Percentiles rank a stretch among this genome's conserved stretches.
phyloP scores from a whole-genome alignment of 1,140 invertebrate genomes.

The Sarcophaga peregrina region DNA sequence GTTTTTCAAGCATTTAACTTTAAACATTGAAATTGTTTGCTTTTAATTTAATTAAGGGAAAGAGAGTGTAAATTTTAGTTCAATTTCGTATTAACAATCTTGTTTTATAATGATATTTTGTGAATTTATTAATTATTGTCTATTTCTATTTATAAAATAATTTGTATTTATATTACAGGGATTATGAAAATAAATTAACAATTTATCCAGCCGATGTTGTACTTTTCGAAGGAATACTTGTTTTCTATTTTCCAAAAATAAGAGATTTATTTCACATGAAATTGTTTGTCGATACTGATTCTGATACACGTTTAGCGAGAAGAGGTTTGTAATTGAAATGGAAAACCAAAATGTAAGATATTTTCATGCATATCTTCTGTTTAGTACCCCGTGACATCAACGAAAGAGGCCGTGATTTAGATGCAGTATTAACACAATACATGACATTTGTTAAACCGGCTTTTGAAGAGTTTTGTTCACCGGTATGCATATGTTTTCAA shows the following conservation, averaged over 20 bases:
- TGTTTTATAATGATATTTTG: not conserved
- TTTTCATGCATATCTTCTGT: conserved; percentile 41
- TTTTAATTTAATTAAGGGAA: not conserved
- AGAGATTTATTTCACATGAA: conserved; percentile 98
- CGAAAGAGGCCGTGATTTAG: conserved; percentile 92
- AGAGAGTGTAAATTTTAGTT: too few species aligned
- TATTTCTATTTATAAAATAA: not conserved
- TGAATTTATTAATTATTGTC: not conserved
- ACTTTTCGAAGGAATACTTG: conserved; percentile 96
- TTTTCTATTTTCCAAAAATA: conserved; percentile 96
- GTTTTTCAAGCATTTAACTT: too few species aligned
- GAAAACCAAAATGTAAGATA: not conserved
- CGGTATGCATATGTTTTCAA: conserved; percentile 73
- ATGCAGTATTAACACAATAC: conserved; percentile 95
- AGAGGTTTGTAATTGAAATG: conserved; percentile 75
- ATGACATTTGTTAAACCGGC: conserved; percentile 98
- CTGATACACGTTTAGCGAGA: conserved; percentile 93
- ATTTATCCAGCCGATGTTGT: conserved; percentile 99
- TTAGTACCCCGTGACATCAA: conserved; percentile 93
- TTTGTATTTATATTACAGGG: conserved; percentile 67
- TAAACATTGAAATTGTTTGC: too few species aligned
- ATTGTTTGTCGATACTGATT: conserved; percentile 98
- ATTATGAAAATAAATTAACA: conserved; percentile 78
- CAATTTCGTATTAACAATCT: not conserved
- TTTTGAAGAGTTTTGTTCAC: conserved; percentile 99